These are phyloP conservation scores for Leptarthrus brevirostris DNA, from an alignment of 2,888 invertebrate species.

Conservation along the genomic window DNA sequence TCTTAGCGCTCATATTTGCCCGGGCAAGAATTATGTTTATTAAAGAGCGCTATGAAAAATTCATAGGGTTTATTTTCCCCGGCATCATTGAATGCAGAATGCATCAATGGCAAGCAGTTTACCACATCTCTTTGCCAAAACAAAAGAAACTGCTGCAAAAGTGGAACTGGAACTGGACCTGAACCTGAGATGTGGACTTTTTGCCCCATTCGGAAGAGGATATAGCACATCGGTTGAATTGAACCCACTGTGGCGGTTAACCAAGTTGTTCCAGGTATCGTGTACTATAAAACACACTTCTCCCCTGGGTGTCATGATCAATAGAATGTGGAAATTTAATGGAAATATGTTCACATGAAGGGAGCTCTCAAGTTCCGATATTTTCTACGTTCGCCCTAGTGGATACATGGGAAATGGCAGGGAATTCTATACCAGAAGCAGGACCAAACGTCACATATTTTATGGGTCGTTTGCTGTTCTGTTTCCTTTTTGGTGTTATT, in stretches of 20 bases:
- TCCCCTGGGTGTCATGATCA: conserved; percentile 54
- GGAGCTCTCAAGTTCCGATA: conserved; percentile 35
- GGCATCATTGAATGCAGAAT: not conserved
- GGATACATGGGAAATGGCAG: conserved; percentile 39
- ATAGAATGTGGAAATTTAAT: conserved; percentile 55
- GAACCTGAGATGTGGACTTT: too few species aligned
- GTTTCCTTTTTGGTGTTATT: conserved; percentile 49
- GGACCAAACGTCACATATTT: conserved; percentile 51
- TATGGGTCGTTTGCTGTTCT: conserved; percentile 51
- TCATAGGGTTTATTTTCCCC: conserved; percentile 1
- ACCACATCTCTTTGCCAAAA: conserved; percentile 1
- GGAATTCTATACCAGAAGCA: conserved; percentile 5
- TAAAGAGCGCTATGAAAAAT: conserved; percentile 28
- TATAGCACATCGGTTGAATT: conserved; percentile 17
- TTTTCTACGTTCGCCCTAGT: conserved; percentile 15
- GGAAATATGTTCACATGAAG: conserved; percentile 47
- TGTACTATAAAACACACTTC: conserved; percentile 47
- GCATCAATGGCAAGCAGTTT: not conserved
- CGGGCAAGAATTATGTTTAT: not conserved
- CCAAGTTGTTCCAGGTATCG: conserved; percentile 37
- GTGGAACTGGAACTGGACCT: conserved; percentile 12
- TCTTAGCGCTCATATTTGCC: too few species aligned
- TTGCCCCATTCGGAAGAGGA: conserved; percentile 1
- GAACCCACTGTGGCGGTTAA: conserved; percentile 31
- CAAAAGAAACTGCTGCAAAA: conserved; percentile 10